Evolutionary conservation across 2,888 invertebrate genomes (phyloP).

Genomic region (Anorthoa munda): DNA sequence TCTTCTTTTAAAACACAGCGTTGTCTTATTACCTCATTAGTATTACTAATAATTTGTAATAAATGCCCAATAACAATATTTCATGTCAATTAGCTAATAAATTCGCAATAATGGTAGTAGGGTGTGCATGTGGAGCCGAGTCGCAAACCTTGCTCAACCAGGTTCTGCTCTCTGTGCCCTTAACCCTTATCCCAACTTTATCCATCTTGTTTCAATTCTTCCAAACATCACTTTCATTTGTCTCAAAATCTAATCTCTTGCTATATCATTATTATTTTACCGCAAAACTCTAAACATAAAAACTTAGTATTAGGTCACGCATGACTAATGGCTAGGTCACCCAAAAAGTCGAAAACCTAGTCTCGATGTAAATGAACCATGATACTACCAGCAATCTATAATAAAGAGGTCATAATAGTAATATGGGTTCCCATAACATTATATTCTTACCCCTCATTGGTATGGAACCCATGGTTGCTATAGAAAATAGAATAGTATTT

Average conservation of each 20-base stretch:
- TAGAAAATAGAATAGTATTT: conserved; percentile 25
- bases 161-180: too few relatives aligned
- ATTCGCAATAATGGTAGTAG: too few relatives aligned
- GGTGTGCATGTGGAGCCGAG: too few relatives aligned
- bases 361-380: conserved; percentile 36
- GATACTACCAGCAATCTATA: background rate
- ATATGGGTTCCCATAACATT: conserved; percentile 12
- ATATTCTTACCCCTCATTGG: conserved; percentile 27
- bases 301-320: background rate
- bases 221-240: background rate
- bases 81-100: too few relatives aligned
- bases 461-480: conserved; percentile 25
- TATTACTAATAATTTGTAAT: too few relatives aligned
- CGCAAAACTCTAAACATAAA: background rate
- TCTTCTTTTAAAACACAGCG: too few relatives aligned
- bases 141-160: too few relatives aligned
- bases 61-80: too few relatives aligned
- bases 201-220: background rate
- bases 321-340: conserved; percentile 6
- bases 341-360: conserved; percentile 1
- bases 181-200: too few relatives aligned
- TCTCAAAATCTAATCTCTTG: background rate
- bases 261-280: background rate
- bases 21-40: too few relatives aligned
- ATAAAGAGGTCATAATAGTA: conserved; percentile 17